Percentiles rank a stretch among this genome's conserved stretches.
Conservation (phyloP, 1,140 invertebrate species). For the Pseudobourletiella spinata region DNA sequence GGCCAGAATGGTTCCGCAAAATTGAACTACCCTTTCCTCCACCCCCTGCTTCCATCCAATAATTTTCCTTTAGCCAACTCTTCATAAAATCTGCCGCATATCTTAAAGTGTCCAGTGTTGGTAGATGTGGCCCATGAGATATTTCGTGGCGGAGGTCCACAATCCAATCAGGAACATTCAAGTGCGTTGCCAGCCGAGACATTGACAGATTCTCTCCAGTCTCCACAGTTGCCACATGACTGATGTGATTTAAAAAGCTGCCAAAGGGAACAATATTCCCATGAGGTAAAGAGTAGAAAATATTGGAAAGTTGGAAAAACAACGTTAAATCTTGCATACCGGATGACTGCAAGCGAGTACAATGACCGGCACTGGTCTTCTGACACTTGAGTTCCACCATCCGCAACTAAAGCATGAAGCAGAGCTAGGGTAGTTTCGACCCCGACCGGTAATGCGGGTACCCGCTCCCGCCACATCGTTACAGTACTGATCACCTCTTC, state of each 20-base stretch:
- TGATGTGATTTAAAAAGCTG: constrained; percentile 31
- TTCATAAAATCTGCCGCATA: constrained; percentile 48
- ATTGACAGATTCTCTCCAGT: constrained; percentile 46
- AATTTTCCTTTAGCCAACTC: constrained; percentile 47
- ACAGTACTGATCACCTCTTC: constrained; percentile 38
- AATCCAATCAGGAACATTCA: constrained; percentile 56
- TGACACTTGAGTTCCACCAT: constrained; percentile 37
- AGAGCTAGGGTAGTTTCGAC: constrained; percentile 56
- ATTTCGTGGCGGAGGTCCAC: constrained; percentile 55
- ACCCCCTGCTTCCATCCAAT: constrained; percentile 17
- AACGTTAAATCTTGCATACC: constrained; percentile 7
- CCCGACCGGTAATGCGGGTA: constrained; percentile 54
- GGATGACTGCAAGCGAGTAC: constrained; percentile 28
- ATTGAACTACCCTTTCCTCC: background rate
- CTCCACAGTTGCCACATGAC: constrained; percentile 43
- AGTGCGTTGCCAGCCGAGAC: constrained; percentile 48
- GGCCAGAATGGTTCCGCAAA: background rate
- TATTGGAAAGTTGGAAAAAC: background rate
- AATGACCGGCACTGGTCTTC: constrained; percentile 18
- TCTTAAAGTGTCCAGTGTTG: constrained; percentile 48
- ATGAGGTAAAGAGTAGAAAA: background rate
- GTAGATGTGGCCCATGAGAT: constrained; percentile 52
- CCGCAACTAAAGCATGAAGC: constrained; percentile 49
- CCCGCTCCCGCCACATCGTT: constrained; percentile 39
- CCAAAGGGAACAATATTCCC: background rate